These are phyloP conservation scores for Zaprionus gabonicus DNA, from an alignment of 1,140 invertebrate genomes.

Conservation along the genomic window DNA sequence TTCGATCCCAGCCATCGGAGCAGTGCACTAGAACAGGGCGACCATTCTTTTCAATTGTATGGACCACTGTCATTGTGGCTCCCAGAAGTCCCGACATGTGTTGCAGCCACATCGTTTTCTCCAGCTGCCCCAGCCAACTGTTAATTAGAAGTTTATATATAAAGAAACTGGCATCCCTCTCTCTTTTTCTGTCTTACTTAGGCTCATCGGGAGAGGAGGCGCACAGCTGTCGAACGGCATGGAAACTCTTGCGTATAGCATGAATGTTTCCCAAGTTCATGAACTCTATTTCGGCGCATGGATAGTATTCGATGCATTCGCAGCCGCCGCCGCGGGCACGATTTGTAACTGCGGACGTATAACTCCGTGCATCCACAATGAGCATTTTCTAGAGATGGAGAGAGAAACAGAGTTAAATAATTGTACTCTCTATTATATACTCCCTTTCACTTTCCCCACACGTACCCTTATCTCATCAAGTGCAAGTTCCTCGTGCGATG, in stretches of 20 bases:
- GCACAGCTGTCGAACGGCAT: constrained; percentile 90
- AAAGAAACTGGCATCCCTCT: background rate
- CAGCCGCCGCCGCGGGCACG: constrained; percentile 97
- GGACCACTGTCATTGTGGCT: constrained; percentile 91
- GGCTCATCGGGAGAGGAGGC: constrained; percentile 90
- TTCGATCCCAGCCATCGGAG: constrained; percentile 98
- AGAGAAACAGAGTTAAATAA: constrained; percentile 45
- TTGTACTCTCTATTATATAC: background rate
- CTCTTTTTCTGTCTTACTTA: constrained; percentile 86
- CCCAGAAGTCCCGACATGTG: constrained; percentile 93
- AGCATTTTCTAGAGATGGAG: constrained; percentile 90
- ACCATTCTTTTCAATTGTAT: constrained; percentile 92
- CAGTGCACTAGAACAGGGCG: constrained; percentile 97
- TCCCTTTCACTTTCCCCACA: background rate
- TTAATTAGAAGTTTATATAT: constrained; percentile 52
- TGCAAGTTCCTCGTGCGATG: constrained; percentile 76
- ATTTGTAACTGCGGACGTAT: constrained; percentile 97
- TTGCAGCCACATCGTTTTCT: constrained; percentile 95
- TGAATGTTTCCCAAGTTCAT: constrained; percentile 99
- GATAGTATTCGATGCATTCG: constrained; percentile 98
- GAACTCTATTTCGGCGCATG: constrained; percentile 96
- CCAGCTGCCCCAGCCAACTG: constrained; percentile 95
- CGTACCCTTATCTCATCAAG: constrained; percentile 74
- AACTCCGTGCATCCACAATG: constrained; percentile 97
- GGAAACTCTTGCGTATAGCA: constrained; percentile 94